These are phyloP conservation scores for Zygaena filipendulae DNA, from an alignment of 2,888 invertebrate species.

Conservation along the genomic window DNA sequence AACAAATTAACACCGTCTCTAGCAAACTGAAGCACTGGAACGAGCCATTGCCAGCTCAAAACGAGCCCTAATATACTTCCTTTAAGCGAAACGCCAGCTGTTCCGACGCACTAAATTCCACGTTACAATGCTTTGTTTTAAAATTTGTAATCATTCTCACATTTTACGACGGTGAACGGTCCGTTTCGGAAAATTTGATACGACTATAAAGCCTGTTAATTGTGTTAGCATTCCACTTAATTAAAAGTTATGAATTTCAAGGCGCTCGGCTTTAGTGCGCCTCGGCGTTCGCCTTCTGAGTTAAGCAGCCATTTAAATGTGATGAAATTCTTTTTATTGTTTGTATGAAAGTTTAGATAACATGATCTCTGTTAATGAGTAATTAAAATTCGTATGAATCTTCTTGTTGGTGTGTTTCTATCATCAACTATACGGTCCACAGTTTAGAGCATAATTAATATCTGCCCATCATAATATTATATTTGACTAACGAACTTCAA, in stretches of 20 bases:
- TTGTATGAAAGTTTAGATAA: conserved; percentile 35
- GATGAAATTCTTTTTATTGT: conserved; percentile 44
- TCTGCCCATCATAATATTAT: conserved; percentile 21
- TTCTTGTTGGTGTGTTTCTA: conserved; percentile 28
- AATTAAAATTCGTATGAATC: conserved; percentile 27
- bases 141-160: conserved; percentile 68
- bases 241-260: conserved; percentile 68
- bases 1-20: conserved; percentile 57
- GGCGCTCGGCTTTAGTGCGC: conserved; percentile 45
- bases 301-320: conserved; percentile 34
- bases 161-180: conserved; percentile 63
- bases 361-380: conserved; percentile 35
- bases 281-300: conserved; percentile 42
- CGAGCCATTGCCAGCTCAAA: conserved; percentile 44
- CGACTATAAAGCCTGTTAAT: conserved; percentile 63
- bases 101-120: conserved; percentile 55
- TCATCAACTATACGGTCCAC: conserved; percentile 26
- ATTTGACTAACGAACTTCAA: too few species aligned
- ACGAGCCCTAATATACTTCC: conserved; percentile 57
- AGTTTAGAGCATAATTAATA: conserved; percentile 24
- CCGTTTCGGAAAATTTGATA: conserved; percentile 67
- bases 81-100: conserved; percentile 55
- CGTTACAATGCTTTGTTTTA: conserved; percentile 64
- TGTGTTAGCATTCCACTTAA: conserved; percentile 64
- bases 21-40: conserved; percentile 49